These are phyloP conservation scores for Danaus plexippus DNA, from an alignment of 1,140 invertebrate species.

Conservation along the genomic window DNA sequence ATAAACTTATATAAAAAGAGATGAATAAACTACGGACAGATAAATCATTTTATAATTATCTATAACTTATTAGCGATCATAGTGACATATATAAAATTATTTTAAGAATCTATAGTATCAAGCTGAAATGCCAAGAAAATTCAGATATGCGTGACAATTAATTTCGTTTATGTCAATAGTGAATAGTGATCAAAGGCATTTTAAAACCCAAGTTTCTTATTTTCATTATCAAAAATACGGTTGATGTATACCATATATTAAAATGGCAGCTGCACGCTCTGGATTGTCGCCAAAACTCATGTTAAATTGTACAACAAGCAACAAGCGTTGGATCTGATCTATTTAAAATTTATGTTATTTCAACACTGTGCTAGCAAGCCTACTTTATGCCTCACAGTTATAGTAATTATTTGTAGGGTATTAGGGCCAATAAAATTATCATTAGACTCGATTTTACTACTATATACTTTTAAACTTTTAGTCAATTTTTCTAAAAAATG, in stretches of 20 bases:
- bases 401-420: no score
- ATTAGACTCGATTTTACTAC: no score
- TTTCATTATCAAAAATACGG: conserved; percentile 24
- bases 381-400: no score
- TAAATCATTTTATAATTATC: no score
- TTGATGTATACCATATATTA: conserved; percentile 25
- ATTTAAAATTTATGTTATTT: conserved; percentile 6
- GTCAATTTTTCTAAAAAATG: no score
- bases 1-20: no score
- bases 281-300: conserved; percentile 28
- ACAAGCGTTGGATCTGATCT: conserved; percentile 14
- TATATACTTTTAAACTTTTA: no score
- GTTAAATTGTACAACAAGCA: conserved; percentile 19
- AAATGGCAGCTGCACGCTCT: conserved; percentile 15
- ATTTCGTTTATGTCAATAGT: no score
- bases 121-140: background rate
- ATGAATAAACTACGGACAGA: no score
- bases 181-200: conserved; percentile 13
- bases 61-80: no score
- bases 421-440: no score
- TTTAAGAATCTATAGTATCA: background rate
- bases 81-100: background rate
- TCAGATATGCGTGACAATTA: background rate
- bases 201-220: conserved; percentile 22
- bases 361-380: no score